Base-by-base conservation (phyloP, 2,113 vertebrate species). In the Muscicapa adusta region DNA sequence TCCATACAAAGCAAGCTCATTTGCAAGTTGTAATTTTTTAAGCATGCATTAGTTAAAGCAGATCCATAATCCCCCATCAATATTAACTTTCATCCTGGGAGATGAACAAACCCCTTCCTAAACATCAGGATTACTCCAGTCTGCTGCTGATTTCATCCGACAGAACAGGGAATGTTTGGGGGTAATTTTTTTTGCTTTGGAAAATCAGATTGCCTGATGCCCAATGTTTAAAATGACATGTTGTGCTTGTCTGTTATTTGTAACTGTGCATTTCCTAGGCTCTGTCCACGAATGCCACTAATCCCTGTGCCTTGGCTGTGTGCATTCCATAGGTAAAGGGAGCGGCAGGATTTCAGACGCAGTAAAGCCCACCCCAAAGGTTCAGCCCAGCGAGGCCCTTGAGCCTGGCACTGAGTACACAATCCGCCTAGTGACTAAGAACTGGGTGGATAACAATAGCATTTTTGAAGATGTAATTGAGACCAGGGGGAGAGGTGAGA, bases 401-500 rank as follows among this genome's bases (percentile, higher is more conserved):
- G 98, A 98, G 96, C 98, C 98, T 48, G 98, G 98, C 95, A 98
- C 98, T 86, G 98, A 98, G 71, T 98, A 98, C 94, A 98, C 98
- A 97, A 98, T 99, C 97, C 98, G 97, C 96, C 98, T 99, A 96
- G 95, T 98, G 98, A 98, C 98, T 97, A 98, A 98, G 98, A 98
- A 97, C 92, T 97, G 98, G 98, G 97, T 98, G 97, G 98, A 98
- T 98, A 98, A 98, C 85, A 98, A 98, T 98, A 98, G 98, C 98
- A 98, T 99, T 98, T 99, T 98, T 98, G 98, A 99, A 98, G 98
- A 98, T 97, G 98, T 99, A 97, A 98, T 99, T 98, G 98, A 97
- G 96, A 98, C 98, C 43, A 98, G 97, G 96, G 98, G 97, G 96
- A 98, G 98, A 99, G 99, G 99, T 99, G 98, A 99, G 99, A 91